A percentile compares a stretch with the other conserved stretches of the same genome.
These are phyloP conservation scores for Rhynchotus rufescens DNA, from an alignment of 2,797 vertebrate species.

Conservation along the genomic window DNA sequence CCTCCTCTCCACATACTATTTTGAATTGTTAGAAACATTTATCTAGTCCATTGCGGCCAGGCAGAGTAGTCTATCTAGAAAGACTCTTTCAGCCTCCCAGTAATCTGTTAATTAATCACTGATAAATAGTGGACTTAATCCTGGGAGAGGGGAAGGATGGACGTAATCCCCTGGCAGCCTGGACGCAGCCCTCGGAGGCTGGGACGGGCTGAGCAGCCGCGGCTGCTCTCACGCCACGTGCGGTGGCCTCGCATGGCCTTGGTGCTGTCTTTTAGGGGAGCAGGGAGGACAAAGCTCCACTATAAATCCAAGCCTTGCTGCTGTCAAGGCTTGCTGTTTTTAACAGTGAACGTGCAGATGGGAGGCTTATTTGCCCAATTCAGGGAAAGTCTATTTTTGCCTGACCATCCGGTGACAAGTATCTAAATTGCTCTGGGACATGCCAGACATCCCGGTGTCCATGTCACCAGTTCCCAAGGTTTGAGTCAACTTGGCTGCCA, in stretches of 20 bases:
- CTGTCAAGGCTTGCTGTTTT: conserved; percentile 25
- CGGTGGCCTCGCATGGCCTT: fast-evolving
- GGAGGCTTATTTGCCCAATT: background rate
- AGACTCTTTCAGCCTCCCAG: background rate
- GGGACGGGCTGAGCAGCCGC: background rate
- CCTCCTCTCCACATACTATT: background rate
- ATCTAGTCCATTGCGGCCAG: background rate
- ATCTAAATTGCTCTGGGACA: background rate
- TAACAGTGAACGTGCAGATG: background rate
- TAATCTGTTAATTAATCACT: conserved; percentile 2
- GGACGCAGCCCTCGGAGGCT: fast-evolving
- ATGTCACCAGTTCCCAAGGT: background rate
- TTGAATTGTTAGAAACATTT: background rate
- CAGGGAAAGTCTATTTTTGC: conserved; percentile 32
- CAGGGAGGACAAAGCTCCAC: background rate
- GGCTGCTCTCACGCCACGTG: background rate
- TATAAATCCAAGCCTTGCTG: background rate
- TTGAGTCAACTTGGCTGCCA: conserved; percentile 22
- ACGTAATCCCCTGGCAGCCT: background rate
- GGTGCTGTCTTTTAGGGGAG: background rate
- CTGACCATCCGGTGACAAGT: background rate
- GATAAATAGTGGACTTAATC: conserved; percentile 14
- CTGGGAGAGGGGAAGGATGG: background rate
- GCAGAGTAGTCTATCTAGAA: background rate
- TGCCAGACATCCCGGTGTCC: background rate